These are phyloP conservation scores for Argyra leucocephala DNA, from an alignment of 2,888 invertebrate genomes.

Conservation along the genomic window DNA sequence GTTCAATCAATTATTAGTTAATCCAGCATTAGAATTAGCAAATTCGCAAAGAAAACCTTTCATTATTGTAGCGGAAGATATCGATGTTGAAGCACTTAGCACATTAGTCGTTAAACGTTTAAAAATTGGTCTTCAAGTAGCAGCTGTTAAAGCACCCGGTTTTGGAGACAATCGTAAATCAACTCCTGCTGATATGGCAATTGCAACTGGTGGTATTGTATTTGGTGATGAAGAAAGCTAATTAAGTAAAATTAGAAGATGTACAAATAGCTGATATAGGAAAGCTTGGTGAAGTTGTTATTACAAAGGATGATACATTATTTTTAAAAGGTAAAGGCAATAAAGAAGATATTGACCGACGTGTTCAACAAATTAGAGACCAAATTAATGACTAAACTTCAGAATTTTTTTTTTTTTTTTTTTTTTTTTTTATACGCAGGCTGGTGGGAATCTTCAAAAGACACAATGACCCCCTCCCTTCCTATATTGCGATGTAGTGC, in stretches of 20 bases:
- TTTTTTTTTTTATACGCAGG: too few species aligned
- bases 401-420: too few species aligned
- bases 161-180: conserved; percentile 88
- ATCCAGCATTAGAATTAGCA: conserved; percentile 88
- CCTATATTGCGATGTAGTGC: too few species aligned
- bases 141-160: conserved; percentile 86
- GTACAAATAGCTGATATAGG: conserved; percentile 68
- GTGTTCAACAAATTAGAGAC: conserved; percentile 70
- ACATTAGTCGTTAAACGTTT: conserved; percentile 81
- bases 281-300: conserved; percentile 68
- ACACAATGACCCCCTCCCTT: too few species aligned
- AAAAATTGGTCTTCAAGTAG: conserved; percentile 81
- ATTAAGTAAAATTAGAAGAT: conserved; percentile 75
- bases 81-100: conserved; percentile 83
- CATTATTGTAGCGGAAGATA: conserved; percentile 84
- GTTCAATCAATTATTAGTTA: conserved; percentile 72
- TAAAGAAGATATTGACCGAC: conserved; percentile 62
- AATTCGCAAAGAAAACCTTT: conserved; percentile 84
- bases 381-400: conserved; percentile 76
- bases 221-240: conserved; percentile 85
- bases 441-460: too few species aligned
- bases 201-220: conserved; percentile 81
- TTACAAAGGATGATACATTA: conserved; percentile 85
- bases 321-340: conserved; percentile 60
- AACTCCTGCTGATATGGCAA: conserved; percentile 80